phyloP scores from a whole-genome alignment of 2,888 invertebrate genomes.

The Spilarctia lutea region DNA sequence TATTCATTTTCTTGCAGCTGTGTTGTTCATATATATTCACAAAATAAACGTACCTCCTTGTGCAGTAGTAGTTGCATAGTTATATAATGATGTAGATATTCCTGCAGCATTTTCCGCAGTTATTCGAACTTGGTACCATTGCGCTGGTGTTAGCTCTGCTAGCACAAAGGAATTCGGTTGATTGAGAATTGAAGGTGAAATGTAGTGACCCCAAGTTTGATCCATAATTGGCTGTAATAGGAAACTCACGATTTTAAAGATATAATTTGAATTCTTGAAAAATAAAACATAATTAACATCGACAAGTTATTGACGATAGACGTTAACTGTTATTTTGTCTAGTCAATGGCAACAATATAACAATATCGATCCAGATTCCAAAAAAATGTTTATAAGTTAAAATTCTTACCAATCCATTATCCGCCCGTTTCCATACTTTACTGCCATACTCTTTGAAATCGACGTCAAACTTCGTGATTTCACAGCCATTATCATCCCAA shows the following conservation, averaged over 20 bases:
- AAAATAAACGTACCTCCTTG: conserved; percentile 80
- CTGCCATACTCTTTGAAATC: conserved; percentile 87
- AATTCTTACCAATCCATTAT: conserved; percentile 71
- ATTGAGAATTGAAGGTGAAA: conserved; percentile 59
- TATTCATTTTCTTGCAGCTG: too few relatives aligned
- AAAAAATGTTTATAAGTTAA: not conserved
- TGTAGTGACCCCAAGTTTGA: conserved; percentile 66
- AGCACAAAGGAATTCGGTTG: conserved; percentile 79
- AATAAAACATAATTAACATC: too few relatives aligned
- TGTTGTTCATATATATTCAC: too few relatives aligned
- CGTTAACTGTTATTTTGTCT: too few relatives aligned
- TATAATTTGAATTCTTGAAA: not conserved
- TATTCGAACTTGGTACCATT: conserved; percentile 88
- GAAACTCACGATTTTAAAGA: not conserved
- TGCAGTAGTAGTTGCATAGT: conserved; percentile 87
- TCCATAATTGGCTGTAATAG: conserved; percentile 67
- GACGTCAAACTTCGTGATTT: conserved; percentile 92
- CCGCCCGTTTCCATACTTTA: conserved; percentile 81
- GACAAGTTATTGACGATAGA: too few relatives aligned
- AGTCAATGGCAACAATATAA: too few relatives aligned
- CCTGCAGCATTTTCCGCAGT: conserved; percentile 89
- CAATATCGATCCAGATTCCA: not conserved
- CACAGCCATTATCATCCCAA: conserved; percentile 95
- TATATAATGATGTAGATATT: conserved; percentile 83
- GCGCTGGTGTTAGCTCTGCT: conserved; percentile 85